A percentile compares a stretch with the other conserved stretches of the same genome.
Conservation (phyloP, 2,888 invertebrate species). For the Arrhopalites spinosus region DNA sequence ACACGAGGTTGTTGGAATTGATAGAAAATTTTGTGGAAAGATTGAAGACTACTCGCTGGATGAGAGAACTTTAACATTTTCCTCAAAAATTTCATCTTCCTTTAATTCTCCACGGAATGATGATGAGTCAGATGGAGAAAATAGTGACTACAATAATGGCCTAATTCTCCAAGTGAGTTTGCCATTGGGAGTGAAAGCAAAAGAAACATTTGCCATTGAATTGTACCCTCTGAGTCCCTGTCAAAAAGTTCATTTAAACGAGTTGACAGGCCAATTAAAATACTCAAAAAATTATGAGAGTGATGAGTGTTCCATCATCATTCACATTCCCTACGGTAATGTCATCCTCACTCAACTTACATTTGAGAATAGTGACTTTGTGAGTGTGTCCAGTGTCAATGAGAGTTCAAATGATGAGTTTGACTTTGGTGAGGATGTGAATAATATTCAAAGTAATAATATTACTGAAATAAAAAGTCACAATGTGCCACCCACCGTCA, state of each 20-base stretch:
- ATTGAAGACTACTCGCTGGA: conserved; percentile 52
- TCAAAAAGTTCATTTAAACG: conserved; percentile 49
- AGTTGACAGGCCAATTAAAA: conserved; percentile 48
- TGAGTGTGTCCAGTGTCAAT: not conserved
- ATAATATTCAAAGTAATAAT: conserved; percentile 33
- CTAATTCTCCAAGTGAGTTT: conserved; percentile 40
- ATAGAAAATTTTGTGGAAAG: conserved; percentile 52
- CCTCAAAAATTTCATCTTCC: conserved; percentile 24
- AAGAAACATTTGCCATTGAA: conserved; percentile 51
- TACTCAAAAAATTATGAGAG: conserved; percentile 44
- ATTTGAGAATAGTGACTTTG: conserved; percentile 32
- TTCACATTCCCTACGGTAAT: conserved; percentile 55
- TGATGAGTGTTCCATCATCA: conserved; percentile 54
- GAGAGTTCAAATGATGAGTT: conserved; percentile 1
- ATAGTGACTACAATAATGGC: conserved; percentile 10
- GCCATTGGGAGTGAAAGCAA: conserved; percentile 46
- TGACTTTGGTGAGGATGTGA: conserved; percentile 23
- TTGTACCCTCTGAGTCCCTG: conserved; percentile 51
- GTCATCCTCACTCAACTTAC: conserved; percentile 51
- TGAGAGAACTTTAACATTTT: conserved; percentile 51
- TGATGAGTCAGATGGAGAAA: not conserved
- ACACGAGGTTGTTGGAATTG: conserved; percentile 30
- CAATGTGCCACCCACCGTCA: not conserved
- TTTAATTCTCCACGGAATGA: not conserved
- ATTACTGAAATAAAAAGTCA: conserved; percentile 16